Base-by-base conservation (phyloP, 2,888 invertebrate genomes). In the Miltochrista miniata region DNA sequence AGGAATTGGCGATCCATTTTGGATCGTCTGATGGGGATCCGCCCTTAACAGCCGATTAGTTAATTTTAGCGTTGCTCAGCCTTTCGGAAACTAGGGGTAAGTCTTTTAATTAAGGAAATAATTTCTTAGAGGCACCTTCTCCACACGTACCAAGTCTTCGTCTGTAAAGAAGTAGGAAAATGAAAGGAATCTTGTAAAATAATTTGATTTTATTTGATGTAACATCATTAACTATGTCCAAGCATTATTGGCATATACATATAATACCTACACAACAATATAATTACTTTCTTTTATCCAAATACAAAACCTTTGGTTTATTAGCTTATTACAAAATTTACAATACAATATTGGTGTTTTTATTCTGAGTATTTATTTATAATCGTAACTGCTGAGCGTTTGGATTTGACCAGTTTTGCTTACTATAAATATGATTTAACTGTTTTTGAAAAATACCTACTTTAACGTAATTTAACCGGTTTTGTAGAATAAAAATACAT, bases 251-350 rank as follows among this genome's bases (percentile, higher is more conserved):
- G 80, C 78, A 75, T 84, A 80, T 69, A 77, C 66, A 75, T 74
- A 73, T 64, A 74, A 74, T 75, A 77, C 79, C 83, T 85, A 85
- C 72, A 85, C 83, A 85, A 88, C 83, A 84, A 81, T 75, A 70
- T 73, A 76, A 62, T 69, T 59, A 59, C 61, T 54, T 62, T 15
- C 31, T 11, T 31, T 31, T 38, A 42, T 84, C 87, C 87, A 77
- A 85, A 86, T 87, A 88, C 73, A 87, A 87, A 76, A 86, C 85
- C 90, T 91, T 91, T 91, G 90, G 90, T 91, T 24, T 83, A 80
- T 84, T 90, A 91, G 90, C 90, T 88, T 86, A 85, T 65, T 72
- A 72, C 52, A 72, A 68, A 73, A 74, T 76, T 76, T 77, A 62
- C 76, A 70, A 74, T 70, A 52, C 12, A 66, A 69, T 31, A 31